Percentiles rank a stretch among this genome's conserved stretches.
Conservation (phyloP, 2,888 invertebrate species). For the Polylopha cassiicola region DNA sequence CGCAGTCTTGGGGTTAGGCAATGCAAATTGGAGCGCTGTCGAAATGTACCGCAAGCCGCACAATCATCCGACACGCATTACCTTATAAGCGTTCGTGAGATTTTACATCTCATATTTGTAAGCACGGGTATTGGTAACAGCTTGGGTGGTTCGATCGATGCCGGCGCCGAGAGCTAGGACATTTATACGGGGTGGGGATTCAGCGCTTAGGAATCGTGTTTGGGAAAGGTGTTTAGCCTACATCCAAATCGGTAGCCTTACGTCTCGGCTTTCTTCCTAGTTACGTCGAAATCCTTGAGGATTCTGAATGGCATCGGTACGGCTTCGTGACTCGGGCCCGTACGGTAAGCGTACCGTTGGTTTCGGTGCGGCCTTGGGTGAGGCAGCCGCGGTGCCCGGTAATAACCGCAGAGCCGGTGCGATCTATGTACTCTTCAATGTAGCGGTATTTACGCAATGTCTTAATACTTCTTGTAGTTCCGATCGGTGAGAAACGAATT, state of each 20-base stretch:
- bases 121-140: no score
- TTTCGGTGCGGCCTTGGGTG: constrained; percentile 62
- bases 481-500: no score
- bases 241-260: no score
- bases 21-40: constrained; percentile 28
- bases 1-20: constrained; percentile 9
- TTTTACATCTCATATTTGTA: no score
- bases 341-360: constrained; percentile 63
- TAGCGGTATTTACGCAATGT: constrained; percentile 22
- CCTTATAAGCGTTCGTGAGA: no score
- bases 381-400: constrained; percentile 46
- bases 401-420: constrained; percentile 36
- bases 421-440: constrained; percentile 12
- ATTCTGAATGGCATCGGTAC: constrained; percentile 39
- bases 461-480: no score
- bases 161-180: no score
- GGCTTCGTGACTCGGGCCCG: constrained; percentile 50
- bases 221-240: no score
- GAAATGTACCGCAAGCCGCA: constrained; percentile 29
- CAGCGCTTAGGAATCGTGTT: no score
- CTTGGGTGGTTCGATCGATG: no score
- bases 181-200: no score
- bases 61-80: constrained; percentile 19
- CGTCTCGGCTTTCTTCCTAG: no score
- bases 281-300: constrained; percentile 37